phyloP scores from a whole-genome alignment of 2,797 vertebrate genomes.

The Coregonus sp. region DNA sequence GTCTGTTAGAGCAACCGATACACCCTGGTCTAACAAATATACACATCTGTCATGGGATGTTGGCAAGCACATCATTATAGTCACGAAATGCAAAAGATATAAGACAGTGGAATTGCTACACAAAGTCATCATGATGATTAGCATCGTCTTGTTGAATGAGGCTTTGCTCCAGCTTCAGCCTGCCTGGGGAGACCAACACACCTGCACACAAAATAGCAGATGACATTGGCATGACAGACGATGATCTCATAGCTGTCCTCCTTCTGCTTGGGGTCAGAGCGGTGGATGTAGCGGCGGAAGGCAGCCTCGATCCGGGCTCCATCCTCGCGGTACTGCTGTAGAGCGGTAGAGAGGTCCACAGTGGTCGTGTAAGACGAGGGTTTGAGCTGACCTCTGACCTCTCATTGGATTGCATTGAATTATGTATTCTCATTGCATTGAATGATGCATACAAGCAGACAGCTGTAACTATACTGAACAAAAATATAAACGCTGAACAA shows the following conservation, averaged over 20 bases:
- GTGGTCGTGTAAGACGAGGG: constrained; percentile 38
- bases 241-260: constrained; percentile 98
- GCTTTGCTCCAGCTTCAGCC: not conserved
- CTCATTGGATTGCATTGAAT: constrained; percentile 25
- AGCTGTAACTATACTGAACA: not conserved
- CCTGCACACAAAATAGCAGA: constrained; percentile 99
- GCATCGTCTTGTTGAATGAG: no score
- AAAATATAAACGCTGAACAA: no score
- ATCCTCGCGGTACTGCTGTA: constrained; percentile 97
- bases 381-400: constrained; percentile 40
- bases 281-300: constrained; percentile 95
- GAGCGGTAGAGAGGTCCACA: constrained; percentile 68
- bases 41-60: not conserved
- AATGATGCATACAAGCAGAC: not conserved
- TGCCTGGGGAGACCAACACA: constrained; percentile 57
- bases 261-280: constrained; percentile 91
- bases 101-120: not conserved
- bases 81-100: not conserved
- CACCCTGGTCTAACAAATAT: not conserved
- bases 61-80: not conserved
- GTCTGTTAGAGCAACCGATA: constrained; percentile 3
- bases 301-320: constrained; percentile 96
- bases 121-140: not conserved
- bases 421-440: not conserved
- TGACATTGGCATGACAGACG: constrained; percentile 97